Conservation (phyloP, 2,888 invertebrate species). For the Onchidella celtica region DNA sequence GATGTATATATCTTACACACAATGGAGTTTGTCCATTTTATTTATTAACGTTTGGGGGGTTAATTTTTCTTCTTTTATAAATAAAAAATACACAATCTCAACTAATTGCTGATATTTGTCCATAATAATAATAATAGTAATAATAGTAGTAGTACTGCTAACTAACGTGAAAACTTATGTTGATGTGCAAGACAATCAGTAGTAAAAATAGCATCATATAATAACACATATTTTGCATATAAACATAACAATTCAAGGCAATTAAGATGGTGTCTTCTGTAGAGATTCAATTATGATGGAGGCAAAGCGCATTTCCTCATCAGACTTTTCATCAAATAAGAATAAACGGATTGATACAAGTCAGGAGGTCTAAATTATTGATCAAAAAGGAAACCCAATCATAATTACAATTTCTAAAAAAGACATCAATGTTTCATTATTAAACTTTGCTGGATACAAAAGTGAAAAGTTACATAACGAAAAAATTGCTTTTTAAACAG, state of each 20-base stretch:
- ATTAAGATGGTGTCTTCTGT: slow-evolving; percentile 20
- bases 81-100: neutral
- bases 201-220: slow-evolving; percentile 29
- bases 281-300: neutral
- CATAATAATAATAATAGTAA: neutral
- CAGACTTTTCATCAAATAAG: too few relatives aligned
- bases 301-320: neutral
- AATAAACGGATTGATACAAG: too few relatives aligned
- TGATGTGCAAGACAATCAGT: slow-evolving; percentile 37
- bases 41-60: neutral
- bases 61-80: neutral
- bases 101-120: neutral
- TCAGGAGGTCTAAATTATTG: too few relatives aligned
- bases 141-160: slow-evolving; percentile 13
- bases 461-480: slow-evolving; percentile 34
- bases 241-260: slow-evolving; percentile 48
- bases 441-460: slow-evolving; percentile 22
- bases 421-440: neutral
- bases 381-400: neutral
- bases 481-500: slow-evolving; percentile 10
- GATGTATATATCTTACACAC: too few relatives aligned
- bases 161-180: neutral
- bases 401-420: slow-evolving; percentile 5
- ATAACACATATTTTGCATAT: slow-evolving; percentile 33
- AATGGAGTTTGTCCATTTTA: neutral